Evolutionary conservation across 2,113 vertebrate genomes (phyloP).

Genomic region (Melanerpes aurifrons): DNA sequence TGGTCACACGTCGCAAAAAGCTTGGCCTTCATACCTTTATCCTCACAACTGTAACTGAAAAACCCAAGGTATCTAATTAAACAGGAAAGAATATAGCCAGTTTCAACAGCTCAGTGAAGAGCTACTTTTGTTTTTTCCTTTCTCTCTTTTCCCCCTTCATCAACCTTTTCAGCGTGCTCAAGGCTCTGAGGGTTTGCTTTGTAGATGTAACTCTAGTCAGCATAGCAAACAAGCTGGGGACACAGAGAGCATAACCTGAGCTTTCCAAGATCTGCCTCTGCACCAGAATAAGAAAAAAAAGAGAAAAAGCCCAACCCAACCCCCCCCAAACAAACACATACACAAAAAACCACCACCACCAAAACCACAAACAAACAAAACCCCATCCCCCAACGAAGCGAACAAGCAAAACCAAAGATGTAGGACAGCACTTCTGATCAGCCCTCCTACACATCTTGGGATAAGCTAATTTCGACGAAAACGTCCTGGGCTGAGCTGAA

Average conservation of each 20-base stretch:
- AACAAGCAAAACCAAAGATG: background rate
- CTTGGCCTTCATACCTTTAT: background rate
- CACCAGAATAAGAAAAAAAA: background rate
- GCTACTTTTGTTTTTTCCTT: background rate
- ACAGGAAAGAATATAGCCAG: background rate
- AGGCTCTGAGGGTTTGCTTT: background rate
- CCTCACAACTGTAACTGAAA: conserved; percentile 25
- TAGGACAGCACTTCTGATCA: background rate
- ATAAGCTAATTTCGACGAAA: background rate
- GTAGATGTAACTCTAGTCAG: background rate
- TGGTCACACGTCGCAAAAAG: background rate
- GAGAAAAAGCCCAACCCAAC: background rate
- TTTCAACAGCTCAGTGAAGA: background rate
- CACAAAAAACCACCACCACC: background rate
- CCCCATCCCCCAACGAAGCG: no score
- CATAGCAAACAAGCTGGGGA: background rate
- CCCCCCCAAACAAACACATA: no score
- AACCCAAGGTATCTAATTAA: background rate
- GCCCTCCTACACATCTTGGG: background rate
- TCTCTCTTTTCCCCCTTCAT: background rate
- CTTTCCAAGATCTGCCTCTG: background rate
- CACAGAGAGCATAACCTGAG: background rate
- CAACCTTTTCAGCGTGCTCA: background rate
- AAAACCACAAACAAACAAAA: no score
- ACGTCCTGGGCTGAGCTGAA: no score